Evolutionary conservation across 2,888 invertebrate genomes (phyloP), one percentile per base, ranked within the genome.

Genomic region (Trachelus troglodyta): DNA sequence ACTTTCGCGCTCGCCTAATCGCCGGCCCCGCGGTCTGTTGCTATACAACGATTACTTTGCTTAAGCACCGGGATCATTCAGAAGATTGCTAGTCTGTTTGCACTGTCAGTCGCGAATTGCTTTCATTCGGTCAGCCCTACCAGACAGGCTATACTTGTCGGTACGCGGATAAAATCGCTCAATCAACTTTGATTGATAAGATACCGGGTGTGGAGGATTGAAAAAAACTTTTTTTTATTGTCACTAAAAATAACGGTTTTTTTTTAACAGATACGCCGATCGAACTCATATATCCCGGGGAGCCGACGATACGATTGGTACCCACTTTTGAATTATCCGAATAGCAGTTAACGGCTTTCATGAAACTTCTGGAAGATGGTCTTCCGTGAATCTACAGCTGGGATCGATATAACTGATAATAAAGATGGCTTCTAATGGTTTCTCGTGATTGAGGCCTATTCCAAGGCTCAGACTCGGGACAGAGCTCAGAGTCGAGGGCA

Each of bases 61-160:
- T 87, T 87, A 88, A 89, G 89, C 84, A 88, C 87, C 85, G 82
- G 87, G 89, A 86, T 89, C 90, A 90, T 90, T 89, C 89, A 90
- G 90, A 90, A 90, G 90, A 91, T 91, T 91, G 90, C 86, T 87
- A 90, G 90, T 89, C 89, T 91, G 90, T 90, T 91, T 90, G 89
- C 87, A 90, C 90, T 90, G 91, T 90, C 90, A 91, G 90, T 86
- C 83, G 85, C 85, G 85, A 87, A 90, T 88, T 89, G 89, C 88
- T 90, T 90, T 90, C 87, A 88, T 89, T 90, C 89, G 88, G 86
- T 90, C 86, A 85, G 85, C 80, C 80, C 85, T 23, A 81, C 84
- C 87, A 83, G 89, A 90, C 90, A 90, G 89, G 87, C 89, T 90
- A 88, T 90, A 91, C 89, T 90, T 90, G 89, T 82, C 77, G 78